phyloP scores from a whole-genome alignment of 2,797 vertebrate genomes.

The Bovichtus variegatus region DNA sequence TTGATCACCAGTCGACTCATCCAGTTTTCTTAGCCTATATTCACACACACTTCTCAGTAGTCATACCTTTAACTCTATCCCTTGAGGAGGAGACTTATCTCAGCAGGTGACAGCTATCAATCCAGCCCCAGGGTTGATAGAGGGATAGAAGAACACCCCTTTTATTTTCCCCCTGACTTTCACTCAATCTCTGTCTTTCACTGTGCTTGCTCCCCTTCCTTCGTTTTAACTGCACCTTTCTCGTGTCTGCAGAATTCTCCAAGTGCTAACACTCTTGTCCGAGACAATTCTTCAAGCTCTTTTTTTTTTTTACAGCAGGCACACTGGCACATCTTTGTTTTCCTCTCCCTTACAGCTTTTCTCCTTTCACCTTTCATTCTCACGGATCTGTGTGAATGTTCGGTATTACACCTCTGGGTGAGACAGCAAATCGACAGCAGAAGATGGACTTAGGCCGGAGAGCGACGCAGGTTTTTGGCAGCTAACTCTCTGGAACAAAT shows the following conservation, averaged over 20 bases:
- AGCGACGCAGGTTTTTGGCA: conserved; percentile 34
- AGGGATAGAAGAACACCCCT: conserved; percentile 47
- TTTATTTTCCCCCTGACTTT: conserved; percentile 60
- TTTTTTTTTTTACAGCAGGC: conserved; percentile 16
- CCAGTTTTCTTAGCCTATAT: conserved; percentile 42
- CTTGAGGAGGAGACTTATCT: conserved; percentile 45
- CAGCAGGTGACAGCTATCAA: conserved; percentile 69
- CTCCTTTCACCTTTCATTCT: conserved; percentile 21
- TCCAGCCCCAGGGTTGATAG: conserved; percentile 49
- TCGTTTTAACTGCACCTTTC: conserved; percentile 37
- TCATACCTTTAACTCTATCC: conserved; percentile 42
- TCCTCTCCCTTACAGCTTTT: background rate
- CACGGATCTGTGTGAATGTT: conserved; percentile 1
- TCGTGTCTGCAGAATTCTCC: conserved; percentile 26
- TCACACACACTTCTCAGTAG: conserved; percentile 30
- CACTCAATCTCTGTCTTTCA: conserved; percentile 34
- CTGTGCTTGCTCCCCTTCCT: background rate
- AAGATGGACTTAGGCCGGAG: conserved; percentile 22
- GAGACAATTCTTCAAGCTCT: conserved; percentile 37
- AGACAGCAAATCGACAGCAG: conserved; percentile 20
- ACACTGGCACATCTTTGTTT: conserved; percentile 33
- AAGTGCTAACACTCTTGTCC: conserved; percentile 31
- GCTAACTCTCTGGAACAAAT: conserved; percentile 36
- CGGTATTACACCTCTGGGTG: background rate
- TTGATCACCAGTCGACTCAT: conserved; percentile 33